Evolutionary conservation across 2,888 invertebrate genomes (phyloP).

Genomic region (Drosophila infuscata): DNA sequence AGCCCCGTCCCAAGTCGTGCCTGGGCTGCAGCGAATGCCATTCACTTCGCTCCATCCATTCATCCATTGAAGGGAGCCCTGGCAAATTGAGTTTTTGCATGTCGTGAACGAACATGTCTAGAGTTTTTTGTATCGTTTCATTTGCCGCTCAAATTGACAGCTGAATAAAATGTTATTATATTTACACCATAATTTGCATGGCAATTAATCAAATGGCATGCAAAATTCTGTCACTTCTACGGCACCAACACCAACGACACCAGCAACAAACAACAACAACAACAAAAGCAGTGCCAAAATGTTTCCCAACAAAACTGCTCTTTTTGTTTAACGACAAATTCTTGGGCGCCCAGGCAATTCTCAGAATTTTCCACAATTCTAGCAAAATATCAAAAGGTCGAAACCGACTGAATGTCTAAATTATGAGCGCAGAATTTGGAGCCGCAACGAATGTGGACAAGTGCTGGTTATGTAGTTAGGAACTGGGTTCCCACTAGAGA

Average conservation of each 20-base stretch:
- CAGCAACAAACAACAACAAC: constrained; percentile 33
- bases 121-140: constrained; percentile 56
- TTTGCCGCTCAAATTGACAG: constrained; percentile 75
- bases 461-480: constrained; percentile 47
- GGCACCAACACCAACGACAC: constrained; percentile 23
- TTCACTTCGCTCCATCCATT: constrained; percentile 81
- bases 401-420: constrained; percentile 76
- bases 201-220: constrained; percentile 82
- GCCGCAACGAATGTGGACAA: constrained; percentile 37
- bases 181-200: constrained; percentile 82
- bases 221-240: constrained; percentile 66
- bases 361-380: constrained; percentile 52
- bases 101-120: constrained; percentile 67
- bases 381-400: constrained; percentile 58
- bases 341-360: constrained; percentile 44
- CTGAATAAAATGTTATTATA: constrained; percentile 83
- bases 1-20: constrained; percentile 52
- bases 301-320: constrained; percentile 47
- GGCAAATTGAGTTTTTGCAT: constrained; percentile 80
- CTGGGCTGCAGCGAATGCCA: constrained; percentile 77
- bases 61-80: constrained; percentile 58
- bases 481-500: constrained; percentile 31
- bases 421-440: constrained; percentile 59
- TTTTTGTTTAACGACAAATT: constrained; percentile 67
- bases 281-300: constrained; percentile 43